A percentile compares a stretch with the other conserved stretches of the same genome.
Evolutionary conservation across 2,113 vertebrate species (phyloP).

Genomic region (Takifugu bimaculatus): DNA sequence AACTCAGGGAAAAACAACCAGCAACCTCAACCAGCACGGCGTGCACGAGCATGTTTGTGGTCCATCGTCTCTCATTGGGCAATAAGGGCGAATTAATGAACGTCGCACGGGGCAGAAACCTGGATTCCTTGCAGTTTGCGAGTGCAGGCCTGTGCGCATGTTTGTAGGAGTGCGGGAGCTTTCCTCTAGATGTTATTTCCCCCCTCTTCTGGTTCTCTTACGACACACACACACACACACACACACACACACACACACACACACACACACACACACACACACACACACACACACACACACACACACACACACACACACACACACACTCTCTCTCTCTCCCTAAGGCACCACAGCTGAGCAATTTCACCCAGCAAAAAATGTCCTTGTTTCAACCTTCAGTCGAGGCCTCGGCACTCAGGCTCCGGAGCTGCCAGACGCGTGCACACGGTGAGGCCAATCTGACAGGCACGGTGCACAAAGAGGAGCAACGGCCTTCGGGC

Average conservation of each 20-base stretch:
- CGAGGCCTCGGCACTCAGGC: conserved; percentile 8
- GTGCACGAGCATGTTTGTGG: too few relatives aligned
- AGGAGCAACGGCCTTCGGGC: conserved; percentile 14
- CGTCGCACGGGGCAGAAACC: conserved; percentile 48
- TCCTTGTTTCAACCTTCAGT: conserved; percentile 48
- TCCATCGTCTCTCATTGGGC: not conserved
- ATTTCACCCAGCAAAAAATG: conserved; percentile 45
- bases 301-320: conserved; percentile 12
- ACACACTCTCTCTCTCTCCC: not conserved
- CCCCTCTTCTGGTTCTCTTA: not conserved
- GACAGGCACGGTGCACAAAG: conserved; percentile 17
- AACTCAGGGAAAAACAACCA: too few relatives aligned
- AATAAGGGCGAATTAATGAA: conserved; percentile 39
- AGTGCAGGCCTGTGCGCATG: not conserved
- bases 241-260: conserved; percentile 6
- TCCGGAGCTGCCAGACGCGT: conserved; percentile 8
- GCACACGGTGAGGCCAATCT: conserved; percentile 13
- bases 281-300: conserved; percentile 7
- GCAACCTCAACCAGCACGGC: too few relatives aligned
- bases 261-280: conserved; percentile 6
- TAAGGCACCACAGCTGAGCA: conserved; percentile 36
- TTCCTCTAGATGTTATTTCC: conserved; percentile 8
- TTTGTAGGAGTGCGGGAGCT: not conserved
- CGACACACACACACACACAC: conserved; percentile 10
- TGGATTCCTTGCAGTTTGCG: not conserved